Conservation (phyloP, 2,113 vertebrate species). For the Platanista minor region DNA sequence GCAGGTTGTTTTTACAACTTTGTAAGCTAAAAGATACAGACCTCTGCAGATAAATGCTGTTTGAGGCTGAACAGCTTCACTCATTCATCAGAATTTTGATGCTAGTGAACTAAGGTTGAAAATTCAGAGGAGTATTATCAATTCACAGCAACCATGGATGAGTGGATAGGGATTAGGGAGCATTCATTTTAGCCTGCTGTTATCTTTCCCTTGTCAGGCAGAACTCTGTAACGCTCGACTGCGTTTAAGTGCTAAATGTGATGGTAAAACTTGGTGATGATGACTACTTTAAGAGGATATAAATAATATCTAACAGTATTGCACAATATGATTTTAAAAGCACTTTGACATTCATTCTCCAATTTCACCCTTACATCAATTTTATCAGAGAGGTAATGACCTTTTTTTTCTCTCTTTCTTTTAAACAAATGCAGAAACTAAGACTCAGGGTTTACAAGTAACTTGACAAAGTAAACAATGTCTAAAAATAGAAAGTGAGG, state of each 20-base stretch:
- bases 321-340: slow-evolving; percentile 43
- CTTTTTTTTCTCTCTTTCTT: not conserved
- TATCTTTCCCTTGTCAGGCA: slow-evolving; percentile 64
- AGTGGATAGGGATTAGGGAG: slow-evolving; percentile 58
- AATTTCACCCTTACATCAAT: slow-evolving; percentile 11
- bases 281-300: slow-evolving; percentile 58
- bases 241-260: slow-evolving; percentile 52
- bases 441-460: not conserved
- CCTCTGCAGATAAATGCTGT: slow-evolving; percentile 57
- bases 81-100: slow-evolving; percentile 46
- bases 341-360: slow-evolving; percentile 31
- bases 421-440: not conserved
- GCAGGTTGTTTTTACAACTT: slow-evolving; percentile 68
- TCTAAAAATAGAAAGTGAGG: not conserved
- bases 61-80: slow-evolving; percentile 29
- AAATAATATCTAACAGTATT: slow-evolving; percentile 53
- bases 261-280: slow-evolving; percentile 54
- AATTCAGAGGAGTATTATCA: slow-evolving; percentile 45
- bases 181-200: slow-evolving; percentile 56
- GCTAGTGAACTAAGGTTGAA: not conserved
- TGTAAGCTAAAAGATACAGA: slow-evolving; percentile 60
- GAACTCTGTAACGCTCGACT: slow-evolving; percentile 50
- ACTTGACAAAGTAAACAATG: slow-evolving; percentile 5
- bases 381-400: slow-evolving; percentile 6
- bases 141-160: slow-evolving; percentile 32